These are phyloP conservation scores for Cephus cinctus DNA, from an alignment of 1,140 invertebrate genomes.

Conservation along the genomic window DNA sequence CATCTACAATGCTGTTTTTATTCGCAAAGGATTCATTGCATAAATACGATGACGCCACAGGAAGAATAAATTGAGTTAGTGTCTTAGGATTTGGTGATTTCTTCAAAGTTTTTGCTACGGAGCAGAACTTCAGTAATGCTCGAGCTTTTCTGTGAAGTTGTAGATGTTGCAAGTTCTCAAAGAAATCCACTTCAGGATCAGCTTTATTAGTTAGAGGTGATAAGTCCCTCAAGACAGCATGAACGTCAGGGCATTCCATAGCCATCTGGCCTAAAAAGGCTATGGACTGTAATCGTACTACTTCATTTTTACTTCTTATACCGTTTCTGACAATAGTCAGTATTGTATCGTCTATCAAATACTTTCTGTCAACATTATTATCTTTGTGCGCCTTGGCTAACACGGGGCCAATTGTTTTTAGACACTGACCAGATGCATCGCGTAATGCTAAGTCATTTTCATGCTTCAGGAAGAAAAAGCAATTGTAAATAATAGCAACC, in stretches of 20 bases:
- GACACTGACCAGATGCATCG: slow-evolving; percentile 73
- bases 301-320: slow-evolving; percentile 66
- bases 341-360: slow-evolving; percentile 72
- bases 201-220: slow-evolving; percentile 66
- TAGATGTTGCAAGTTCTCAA: slow-evolving; percentile 87
- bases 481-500: slow-evolving; percentile 77
- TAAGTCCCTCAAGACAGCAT: slow-evolving; percentile 77
- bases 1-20: slow-evolving; percentile 81
- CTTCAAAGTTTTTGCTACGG: slow-evolving; percentile 58
- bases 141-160: slow-evolving; percentile 80
- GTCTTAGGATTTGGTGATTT: slow-evolving; percentile 66
- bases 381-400: slow-evolving; percentile 57
- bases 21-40: slow-evolving; percentile 73
- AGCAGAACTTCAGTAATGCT: slow-evolving; percentile 72
- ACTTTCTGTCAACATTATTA: slow-evolving; percentile 56
- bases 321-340: slow-evolving; percentile 68
- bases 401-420: slow-evolving; percentile 66
- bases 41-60: slow-evolving; percentile 78
- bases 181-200: slow-evolving; percentile 90
- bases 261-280: slow-evolving; percentile 72
- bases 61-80: slow-evolving; percentile 81
- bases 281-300: slow-evolving; percentile 74
- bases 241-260: slow-evolving; percentile 66
- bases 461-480: slow-evolving; percentile 73
- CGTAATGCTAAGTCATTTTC: slow-evolving; percentile 81